A percentile compares a stretch with the other conserved stretches of the same genome.
These are phyloP conservation scores for Tigriopus japonicus DNA, from an alignment of 1,140 invertebrate genomes.

Conservation along the genomic window DNA sequence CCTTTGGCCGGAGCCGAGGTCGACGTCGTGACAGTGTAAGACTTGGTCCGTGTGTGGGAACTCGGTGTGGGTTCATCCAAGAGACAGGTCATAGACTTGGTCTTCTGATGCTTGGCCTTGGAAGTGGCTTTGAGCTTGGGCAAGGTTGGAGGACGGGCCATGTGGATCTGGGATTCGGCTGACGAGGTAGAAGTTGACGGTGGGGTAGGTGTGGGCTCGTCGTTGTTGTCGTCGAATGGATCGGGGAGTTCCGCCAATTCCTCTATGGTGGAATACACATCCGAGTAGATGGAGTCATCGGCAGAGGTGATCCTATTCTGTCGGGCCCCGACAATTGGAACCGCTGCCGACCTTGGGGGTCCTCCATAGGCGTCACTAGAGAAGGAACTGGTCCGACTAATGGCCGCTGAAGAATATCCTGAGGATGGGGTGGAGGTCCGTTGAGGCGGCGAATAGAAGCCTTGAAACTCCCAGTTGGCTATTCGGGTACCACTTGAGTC, in stretches of 20 bases:
- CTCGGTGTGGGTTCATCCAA: no score
- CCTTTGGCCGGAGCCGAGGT: no score
- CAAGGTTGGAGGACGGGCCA: no score
- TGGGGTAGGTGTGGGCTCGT: not conserved
- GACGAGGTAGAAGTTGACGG: no score
- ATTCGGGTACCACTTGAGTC: not conserved
- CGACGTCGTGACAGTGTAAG: no score
- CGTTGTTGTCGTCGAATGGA: not conserved
- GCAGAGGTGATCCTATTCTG: not conserved
- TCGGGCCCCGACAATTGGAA: no score
- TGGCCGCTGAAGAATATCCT: not conserved
- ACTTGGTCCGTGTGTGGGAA: no score
- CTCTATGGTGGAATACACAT: not conserved
- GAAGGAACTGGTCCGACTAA: not conserved
- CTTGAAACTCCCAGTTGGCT: slow-evolving; percentile 4
- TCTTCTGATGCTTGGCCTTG: no score
- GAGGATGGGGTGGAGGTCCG: not conserved
- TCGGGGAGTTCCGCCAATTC: not conserved
- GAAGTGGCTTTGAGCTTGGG: no score
- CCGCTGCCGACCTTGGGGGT: no score
- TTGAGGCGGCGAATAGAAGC: not conserved
- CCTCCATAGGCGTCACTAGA: not conserved
- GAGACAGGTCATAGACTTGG: no score
- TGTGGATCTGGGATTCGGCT: no score
- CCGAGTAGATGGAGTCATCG: not conserved